Percentiles rank a stretch among this genome's conserved stretches.
Conservation (phyloP, 2,888 invertebrate genomes). For the Heliothis peltigera region DNA sequence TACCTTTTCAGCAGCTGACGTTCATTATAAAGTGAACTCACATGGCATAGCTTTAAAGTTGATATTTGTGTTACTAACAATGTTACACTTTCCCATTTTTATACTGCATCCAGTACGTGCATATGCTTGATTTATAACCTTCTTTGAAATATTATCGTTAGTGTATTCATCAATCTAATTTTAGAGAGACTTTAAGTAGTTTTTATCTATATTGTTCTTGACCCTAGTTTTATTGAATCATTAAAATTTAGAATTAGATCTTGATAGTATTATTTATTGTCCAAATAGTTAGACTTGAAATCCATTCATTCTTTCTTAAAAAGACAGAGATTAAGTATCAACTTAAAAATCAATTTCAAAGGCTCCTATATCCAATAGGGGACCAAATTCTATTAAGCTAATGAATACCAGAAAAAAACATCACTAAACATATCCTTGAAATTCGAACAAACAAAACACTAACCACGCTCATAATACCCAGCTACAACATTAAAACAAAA, state of each 20-base stretch:
- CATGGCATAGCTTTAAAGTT: background rate
- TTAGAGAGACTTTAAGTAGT: constrained; percentile 44
- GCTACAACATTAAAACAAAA: constrained; percentile 37
- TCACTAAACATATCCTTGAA: background rate
- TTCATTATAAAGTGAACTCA: constrained; percentile 19
- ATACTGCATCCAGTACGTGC: constrained; percentile 17
- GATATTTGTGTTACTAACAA: background rate
- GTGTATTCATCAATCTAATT: constrained; percentile 50
- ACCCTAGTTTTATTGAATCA: constrained; percentile 44
- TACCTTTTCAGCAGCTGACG: background rate
- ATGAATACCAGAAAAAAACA: background rate
- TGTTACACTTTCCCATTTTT: constrained; percentile 28
- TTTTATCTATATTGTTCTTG: constrained; percentile 46
- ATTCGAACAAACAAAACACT: background rate
- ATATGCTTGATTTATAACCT: constrained; percentile 50
- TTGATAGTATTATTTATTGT: constrained; percentile 27
- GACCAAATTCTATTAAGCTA: too few species aligned
- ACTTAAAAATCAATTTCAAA: too few species aligned
- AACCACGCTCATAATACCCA: background rate
- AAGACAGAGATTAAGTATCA: too few species aligned
- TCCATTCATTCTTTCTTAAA: too few species aligned
- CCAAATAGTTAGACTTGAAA: background rate
- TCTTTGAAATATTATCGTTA: constrained; percentile 52
- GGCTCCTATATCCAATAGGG: background rate
- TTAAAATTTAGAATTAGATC: constrained; percentile 36